Evolutionary conservation across 2,113 vertebrate species (phyloP), one percentile per base, ranked within the genome.

Genomic region (Gorilla gorilla): DNA sequence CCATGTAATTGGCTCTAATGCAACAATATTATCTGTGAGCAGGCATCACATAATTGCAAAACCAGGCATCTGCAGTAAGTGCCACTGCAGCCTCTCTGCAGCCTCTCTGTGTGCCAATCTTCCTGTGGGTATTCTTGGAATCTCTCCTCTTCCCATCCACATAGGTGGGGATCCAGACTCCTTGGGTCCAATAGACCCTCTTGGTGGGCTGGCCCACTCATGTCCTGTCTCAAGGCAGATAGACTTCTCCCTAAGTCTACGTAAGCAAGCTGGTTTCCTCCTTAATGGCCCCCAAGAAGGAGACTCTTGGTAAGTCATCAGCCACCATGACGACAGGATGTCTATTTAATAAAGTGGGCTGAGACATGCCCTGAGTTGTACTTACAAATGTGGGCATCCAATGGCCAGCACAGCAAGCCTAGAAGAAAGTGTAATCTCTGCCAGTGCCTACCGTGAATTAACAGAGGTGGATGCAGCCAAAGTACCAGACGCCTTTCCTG

Each of bases 1-100:
- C 98, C 98, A 98, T 98, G 98, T 99, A 99, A 99, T 98, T 98
- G 98, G 98, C 97, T 98, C 98, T 98, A 98, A 98, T 98, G 98
- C 96, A 98, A 97, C 94, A 97, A 98, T 96, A 98, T 98, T 98
- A 99, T 98, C 98, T 98, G 52, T 66, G 94, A 94, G 95, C 97
- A 97, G 97, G 98, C 96, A 97, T 94, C 30, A 94, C 86, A 93
- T 94, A 98, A 98, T 98, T 98, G 94, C 93, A 98, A 98, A 98
- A 97, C 97, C 98, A 97, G 93, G 94, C 95, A 96, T 97, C 96
- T 97, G 97, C 91, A 96, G 89, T 30, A 70, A 94, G 78, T 90
- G 81, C 90, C 93, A 40, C 2, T 4, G 6, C 16, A 35, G 73
- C 50, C 40, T 97, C 85, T 66, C 2, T 4, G 6, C 16, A 35